Conservation (phyloP, 2,113 vertebrate species). For the Bufo gargarizans region DNA sequence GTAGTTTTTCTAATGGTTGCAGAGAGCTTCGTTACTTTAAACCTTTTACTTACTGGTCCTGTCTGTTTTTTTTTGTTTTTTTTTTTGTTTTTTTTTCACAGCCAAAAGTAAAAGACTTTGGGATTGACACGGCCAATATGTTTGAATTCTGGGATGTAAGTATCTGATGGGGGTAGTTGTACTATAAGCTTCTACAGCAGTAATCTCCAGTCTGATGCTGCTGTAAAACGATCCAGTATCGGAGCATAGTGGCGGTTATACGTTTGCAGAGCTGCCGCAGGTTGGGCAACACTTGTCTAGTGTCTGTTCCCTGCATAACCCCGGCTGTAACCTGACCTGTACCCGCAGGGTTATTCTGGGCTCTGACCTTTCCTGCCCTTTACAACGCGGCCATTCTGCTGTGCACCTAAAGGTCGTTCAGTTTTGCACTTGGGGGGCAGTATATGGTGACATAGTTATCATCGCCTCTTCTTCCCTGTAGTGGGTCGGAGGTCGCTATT, state of each 20-base stretch:
- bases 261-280: no score
- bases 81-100: constrained; percentile 71
- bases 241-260: no score
- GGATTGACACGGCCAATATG: constrained; percentile 95
- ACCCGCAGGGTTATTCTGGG: constrained; percentile 68
- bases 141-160: constrained; percentile 99
- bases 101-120: constrained; percentile 95
- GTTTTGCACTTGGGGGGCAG: constrained; percentile 27
- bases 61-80: constrained; percentile 19
- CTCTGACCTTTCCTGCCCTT: constrained; percentile 66
- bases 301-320: neutral
- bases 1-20: neutral
- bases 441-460: neutral
- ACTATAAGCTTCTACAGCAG: neutral
- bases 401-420: constrained; percentile 64
- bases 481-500: constrained; percentile 99
- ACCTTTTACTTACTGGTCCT: neutral
- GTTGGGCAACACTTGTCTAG: no score
- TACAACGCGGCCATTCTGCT: constrained; percentile 43
- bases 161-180: constrained; percentile 59
- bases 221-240: neutral
- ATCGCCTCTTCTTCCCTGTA: constrained; percentile 67
- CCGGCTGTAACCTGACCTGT: constrained; percentile 62
- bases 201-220: neutral
- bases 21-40: neutral